Evolutionary conservation across 2,113 vertebrate species (phyloP), one percentile per base, ranked within the genome.

Genomic region (Pygoscelis antarcticus): DNA sequence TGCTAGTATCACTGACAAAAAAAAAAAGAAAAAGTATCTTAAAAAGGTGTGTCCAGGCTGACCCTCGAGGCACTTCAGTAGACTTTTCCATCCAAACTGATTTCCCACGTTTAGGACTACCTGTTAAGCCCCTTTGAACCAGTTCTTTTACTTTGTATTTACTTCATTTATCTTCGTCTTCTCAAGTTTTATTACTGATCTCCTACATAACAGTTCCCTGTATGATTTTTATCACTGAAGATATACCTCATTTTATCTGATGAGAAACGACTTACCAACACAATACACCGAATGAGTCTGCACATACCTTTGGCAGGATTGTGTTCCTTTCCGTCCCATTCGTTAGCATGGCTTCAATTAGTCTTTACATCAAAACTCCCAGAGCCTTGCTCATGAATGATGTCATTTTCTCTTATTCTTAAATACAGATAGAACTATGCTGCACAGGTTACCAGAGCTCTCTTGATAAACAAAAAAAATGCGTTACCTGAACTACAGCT

Each of bases 381-480:
- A 30, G 36, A 13, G 20, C 62, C 44, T 36, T 13, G 30, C 44
- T 2, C 2, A 26, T 2, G 32, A 20, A 7, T 2, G 26, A 13
- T 4, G 16, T 13, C 4, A 13, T 26, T 10, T 21, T 25, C 49
- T 36, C 16, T 18, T 32, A 9, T 7, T 29, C 61, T 29, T 11
- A n/a, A 9, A 5, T 18, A 3, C 51, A 30, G 78, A 2, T 2
- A 42, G 46, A 23, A 4, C 46, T 9, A 0, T 11, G 19, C 81
- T n/a, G 42, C 36, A 6, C 9, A 18, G 46, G 29, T 7, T 21
- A 16, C 54, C 18, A 7, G 6, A 11, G 11, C 9, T 42, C 55
- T n/a, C 36, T 6, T 10, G 46, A 15, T n/a, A 30, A 30, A 36
- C 57, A 51, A 7, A 19, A 16, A 16, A 22, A 21, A 14, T 1